Conservation (phyloP, 2,888 invertebrate species). For the Eupithecia vulgata region DNA sequence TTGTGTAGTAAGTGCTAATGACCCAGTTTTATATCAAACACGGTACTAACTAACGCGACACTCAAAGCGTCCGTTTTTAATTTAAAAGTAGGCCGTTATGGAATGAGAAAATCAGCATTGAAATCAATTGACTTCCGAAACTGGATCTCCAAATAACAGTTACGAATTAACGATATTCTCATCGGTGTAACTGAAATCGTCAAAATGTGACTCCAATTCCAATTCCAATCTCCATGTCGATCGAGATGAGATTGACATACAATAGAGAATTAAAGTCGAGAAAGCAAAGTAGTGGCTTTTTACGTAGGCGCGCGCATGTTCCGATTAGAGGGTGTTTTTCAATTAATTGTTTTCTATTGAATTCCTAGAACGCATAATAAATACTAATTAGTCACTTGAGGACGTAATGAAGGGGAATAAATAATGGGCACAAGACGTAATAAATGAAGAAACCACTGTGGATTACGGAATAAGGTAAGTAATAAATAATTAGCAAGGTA, state of each 20-base stretch:
- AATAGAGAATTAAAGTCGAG: neutral
- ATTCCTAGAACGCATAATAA: constrained; percentile 23
- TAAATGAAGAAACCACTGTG: constrained; percentile 1
- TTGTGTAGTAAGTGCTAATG: too few relatives aligned
- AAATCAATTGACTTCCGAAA: neutral
- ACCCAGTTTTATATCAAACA: too few relatives aligned
- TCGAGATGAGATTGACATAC: neutral
- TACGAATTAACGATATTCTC: constrained; percentile 1
- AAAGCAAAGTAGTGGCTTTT: neutral
- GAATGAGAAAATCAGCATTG: neutral
- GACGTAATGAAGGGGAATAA: constrained; percentile 6
- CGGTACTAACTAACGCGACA: neutral
- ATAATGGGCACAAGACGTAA: neutral
- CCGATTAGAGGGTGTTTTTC: constrained; percentile 13
- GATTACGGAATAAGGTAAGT: neutral
- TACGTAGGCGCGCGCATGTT: neutral
- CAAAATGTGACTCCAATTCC: neutral
- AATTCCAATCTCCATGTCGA: neutral
- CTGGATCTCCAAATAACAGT: neutral
- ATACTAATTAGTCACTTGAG: constrained; percentile 25
- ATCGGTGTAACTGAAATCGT: neutral
- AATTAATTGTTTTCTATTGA: constrained; percentile 20
- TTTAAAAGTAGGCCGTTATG: constrained; percentile 12
- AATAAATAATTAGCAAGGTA: neutral
- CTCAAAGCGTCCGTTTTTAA: neutral